A percentile compares a stretch with the other conserved stretches of the same genome.
These are phyloP conservation scores for Chelonus insularis DNA, from an alignment of 1,140 invertebrate species.

Conservation along the genomic window DNA sequence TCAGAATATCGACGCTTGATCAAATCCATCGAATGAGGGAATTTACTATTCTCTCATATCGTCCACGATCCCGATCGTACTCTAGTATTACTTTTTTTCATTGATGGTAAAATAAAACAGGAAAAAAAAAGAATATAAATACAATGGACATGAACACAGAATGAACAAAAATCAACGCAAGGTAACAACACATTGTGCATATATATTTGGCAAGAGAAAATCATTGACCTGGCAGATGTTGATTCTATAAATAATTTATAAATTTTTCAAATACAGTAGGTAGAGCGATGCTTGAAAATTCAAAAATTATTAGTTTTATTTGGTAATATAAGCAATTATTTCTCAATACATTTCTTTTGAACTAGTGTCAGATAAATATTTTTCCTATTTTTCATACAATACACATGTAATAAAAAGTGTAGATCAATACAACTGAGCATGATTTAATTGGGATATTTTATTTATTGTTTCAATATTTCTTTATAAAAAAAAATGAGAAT, in stretches of 20 bases:
- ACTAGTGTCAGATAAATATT: too few species aligned
- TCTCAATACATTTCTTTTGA: too few species aligned
- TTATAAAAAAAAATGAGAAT: too few species aligned
- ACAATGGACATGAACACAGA: background rate
- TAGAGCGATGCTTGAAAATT: too few species aligned
- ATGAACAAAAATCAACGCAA: background rate
- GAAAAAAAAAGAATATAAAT: background rate
- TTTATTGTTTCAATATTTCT: too few species aligned
- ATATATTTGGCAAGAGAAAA: background rate
- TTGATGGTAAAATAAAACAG: background rate
- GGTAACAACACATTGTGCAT: constrained; percentile 9
- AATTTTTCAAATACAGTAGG: too few species aligned
- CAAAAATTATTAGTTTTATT: too few species aligned
- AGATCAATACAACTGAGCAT: too few species aligned
- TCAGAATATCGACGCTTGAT: background rate
- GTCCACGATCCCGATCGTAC: background rate
- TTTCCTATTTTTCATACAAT: too few species aligned
- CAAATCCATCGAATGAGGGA: background rate
- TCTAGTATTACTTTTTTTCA: background rate
- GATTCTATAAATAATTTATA: background rate
- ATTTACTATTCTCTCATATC: background rate
- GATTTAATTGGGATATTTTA: too few species aligned
- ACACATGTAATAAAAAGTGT: too few species aligned
- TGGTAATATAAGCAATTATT: too few species aligned
- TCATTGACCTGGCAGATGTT: background rate